phyloP scores from a whole-genome alignment of 2,797 vertebrate genomes.

The Knipowitschia caucasica region DNA sequence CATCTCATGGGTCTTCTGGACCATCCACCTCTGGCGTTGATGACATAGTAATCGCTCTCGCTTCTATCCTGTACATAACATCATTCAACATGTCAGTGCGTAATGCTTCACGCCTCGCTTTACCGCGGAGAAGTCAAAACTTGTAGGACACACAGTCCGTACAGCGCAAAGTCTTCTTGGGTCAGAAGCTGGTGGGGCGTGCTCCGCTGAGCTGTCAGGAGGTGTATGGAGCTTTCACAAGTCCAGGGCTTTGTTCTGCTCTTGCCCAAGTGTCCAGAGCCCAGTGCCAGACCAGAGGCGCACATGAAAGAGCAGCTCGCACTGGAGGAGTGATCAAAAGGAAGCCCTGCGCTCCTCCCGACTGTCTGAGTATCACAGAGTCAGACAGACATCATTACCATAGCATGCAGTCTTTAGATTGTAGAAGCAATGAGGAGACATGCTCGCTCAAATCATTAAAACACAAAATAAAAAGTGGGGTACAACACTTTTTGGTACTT shows the following conservation, averaged over 20 bases:
- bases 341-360: conserved; percentile 11
- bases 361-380: conserved; percentile 43
- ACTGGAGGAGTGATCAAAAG: conserved; percentile 45
- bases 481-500: too few species aligned
- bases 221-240: conserved; percentile 24
- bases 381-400: conserved; percentile 26
- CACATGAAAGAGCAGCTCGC: conserved; percentile 47
- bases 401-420: not conserved
- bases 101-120: not conserved
- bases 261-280: conserved; percentile 29
- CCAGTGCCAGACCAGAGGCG: conserved; percentile 26
- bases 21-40: too few species aligned
- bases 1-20: too few species aligned
- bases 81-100: not conserved
- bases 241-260: conserved; percentile 44
- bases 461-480: too few species aligned
- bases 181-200: conserved; percentile 22
- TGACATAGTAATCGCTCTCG: not conserved
- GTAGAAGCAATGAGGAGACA: not conserved
- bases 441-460: conserved; percentile 1
- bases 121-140: not conserved
- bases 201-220: conserved; percentile 50
- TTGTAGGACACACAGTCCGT: conserved; percentile 10
- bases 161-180: conserved; percentile 5
- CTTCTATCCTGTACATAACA: not conserved